Conservation (phyloP, 2,888 invertebrate species). For the Tribolium freemani region DNA sequence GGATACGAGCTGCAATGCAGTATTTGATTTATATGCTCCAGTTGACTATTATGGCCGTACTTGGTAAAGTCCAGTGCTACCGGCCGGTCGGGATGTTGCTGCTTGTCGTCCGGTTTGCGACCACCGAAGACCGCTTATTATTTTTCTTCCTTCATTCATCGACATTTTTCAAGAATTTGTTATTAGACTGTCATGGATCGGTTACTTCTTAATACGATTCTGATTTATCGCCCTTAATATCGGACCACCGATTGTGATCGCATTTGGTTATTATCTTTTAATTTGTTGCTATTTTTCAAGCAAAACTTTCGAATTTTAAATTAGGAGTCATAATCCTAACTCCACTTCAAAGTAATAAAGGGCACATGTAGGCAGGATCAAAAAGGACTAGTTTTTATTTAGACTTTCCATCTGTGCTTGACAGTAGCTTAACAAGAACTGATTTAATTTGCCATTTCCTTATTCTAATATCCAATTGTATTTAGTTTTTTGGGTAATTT, state of each 20-base stretch:
- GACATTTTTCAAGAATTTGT: conserved; percentile 33
- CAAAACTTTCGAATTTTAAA: neutral
- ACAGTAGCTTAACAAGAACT: neutral
- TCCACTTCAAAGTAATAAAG: neutral
- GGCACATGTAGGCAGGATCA: neutral
- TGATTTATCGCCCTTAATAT: neutral
- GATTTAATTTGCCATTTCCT: neutral
- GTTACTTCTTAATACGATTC: conserved; percentile 15
- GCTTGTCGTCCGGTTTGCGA: conserved; percentile 39
- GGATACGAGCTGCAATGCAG: conserved; percentile 50
- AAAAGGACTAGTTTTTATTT: neutral
- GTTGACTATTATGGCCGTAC: conserved; percentile 53
- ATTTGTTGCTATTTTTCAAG: neutral
- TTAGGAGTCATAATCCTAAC: neutral
- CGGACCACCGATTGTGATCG: neutral
- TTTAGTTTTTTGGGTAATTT: neutral
- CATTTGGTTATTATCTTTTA: neutral
- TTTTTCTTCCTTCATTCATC: conserved; percentile 28
- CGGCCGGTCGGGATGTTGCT: conserved; percentile 47
- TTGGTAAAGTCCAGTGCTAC: conserved; percentile 52
- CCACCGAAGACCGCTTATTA: conserved; percentile 37
- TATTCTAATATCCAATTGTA: neutral
- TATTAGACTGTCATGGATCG: conserved; percentile 8
- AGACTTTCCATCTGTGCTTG: neutral
- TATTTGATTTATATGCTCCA: conserved; percentile 54